Base-by-base conservation (phyloP, 2,113 vertebrate species). In the Sylvilagus bachmani region DNA sequence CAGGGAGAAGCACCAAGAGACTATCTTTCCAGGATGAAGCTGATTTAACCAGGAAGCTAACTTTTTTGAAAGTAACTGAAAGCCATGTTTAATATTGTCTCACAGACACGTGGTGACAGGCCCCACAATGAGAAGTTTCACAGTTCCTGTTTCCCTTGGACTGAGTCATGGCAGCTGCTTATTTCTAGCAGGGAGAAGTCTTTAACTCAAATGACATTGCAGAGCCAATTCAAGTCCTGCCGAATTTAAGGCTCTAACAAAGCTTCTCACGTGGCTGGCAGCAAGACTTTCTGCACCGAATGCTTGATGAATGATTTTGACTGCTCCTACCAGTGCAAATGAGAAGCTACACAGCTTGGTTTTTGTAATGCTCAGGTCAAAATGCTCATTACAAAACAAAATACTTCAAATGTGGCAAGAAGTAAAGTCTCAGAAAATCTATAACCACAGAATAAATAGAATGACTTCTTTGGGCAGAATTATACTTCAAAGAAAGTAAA, bases 401-500 rank as follows among this genome's bases (percentile, higher is more conserved):
- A 58, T 5, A 25, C 87, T 93, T 95, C n/a, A 73, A 91, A 61
- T 83, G 55, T 61, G 55, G 33, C 38, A 82, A 27, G 27, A 94
- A 93, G 64, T 84, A 31, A 84, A 92, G 22, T 64, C 62, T 92
- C 38, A 62, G 53, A 91, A 87, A 95, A 95, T 36, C 78, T 92
- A 79, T n/a, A 95, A 69, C 73, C 44, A 88, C 74, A 38, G 95
- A 93, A 95, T 90, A 44, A 97, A 89, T 16, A 91, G 84, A 95
- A 93, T 78, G 36, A 24, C 33, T 97, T 95, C 69, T 55, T 71
- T 85, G 83, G 95, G 77, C 49, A 31, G 95, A 97, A 97, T 77
- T 73, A 88, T 25, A 93, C 49, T 90, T 98, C 94, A 97, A 97
- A 97, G 85, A 88, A 90, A 93, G 75, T 86, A 97, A 96, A 82